Base-by-base conservation (phyloP, 2,113 vertebrate genomes). In the Serinus canaria region DNA sequence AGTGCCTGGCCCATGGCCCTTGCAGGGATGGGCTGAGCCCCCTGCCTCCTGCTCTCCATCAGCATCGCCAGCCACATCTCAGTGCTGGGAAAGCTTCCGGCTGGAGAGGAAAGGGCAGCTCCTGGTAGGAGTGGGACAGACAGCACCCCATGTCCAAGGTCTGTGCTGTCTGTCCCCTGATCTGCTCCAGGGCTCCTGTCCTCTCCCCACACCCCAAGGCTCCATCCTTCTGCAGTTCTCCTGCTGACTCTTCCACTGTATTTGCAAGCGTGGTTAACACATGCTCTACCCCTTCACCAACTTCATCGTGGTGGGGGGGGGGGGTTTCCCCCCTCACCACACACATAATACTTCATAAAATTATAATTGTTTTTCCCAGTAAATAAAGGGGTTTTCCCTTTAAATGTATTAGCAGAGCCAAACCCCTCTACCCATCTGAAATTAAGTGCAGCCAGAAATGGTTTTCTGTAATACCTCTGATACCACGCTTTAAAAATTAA, bases 381-480 rank as follows among this genome's bases (percentile, higher is more conserved):
- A 94, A 84, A 43, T 87, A 89, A 84, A 62, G 59, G 52, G 35
- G 44, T 75, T 94, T 82, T 90, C 90, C 83, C 77, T 96, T 93
- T 83, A 59, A 91, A 78, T 24, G 43, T 53, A 86, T 50, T 80
- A 87, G 80, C 66, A 67, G 69, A 89, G 89, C 41, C 53, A 87
- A 82, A 92, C 78, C 59, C 83, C 75, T 90, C 77, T 87, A 89
- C 94, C 93, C 90, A 77, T 72, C 67, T 12, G 4, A 50, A 87
- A 93, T 81, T 91, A 86, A 95, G 94, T 92, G 90, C 97, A 97
- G 96, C 84, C 94, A 93, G 82, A 96, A 96, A 82, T 30, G 47
- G 25, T 87, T 89, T 79, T 80, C 88, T 74, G 58, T 67, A 69
- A 16, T 59, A 66, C 30, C 66, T 95, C 93, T 86, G 76, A 92